Percentiles rank a stretch among this genome's conserved stretches.
These are phyloP conservation scores for Cavia aperea DNA, from an alignment of 2,113 vertebrate species.

Conservation along the genomic window DNA sequence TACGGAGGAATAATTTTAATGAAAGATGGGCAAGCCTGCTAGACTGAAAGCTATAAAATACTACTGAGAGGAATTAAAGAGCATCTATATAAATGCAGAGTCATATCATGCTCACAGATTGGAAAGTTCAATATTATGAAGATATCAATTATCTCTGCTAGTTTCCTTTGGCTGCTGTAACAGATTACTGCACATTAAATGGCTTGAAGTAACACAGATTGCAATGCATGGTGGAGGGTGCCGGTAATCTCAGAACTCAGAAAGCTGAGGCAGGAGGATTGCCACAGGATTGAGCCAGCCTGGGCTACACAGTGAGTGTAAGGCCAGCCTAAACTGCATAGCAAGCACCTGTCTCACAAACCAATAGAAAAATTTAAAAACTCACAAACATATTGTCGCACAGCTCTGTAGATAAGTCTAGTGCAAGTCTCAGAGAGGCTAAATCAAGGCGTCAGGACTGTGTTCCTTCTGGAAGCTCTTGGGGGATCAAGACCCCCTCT, in stretches of 20 bases:
- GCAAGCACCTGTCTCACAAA: not conserved
- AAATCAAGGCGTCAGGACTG: not conserved
- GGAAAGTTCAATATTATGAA: constrained; percentile 4
- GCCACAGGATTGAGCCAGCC: not conserved
- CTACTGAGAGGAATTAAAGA: not conserved
- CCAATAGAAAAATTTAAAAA: not conserved
- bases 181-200: not conserved
- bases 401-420: not conserved
- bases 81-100: not conserved
- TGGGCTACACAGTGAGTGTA: not conserved
- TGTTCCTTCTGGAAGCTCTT: not conserved
- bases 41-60: not conserved
- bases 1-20: not conserved
- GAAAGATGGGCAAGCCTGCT: not conserved
- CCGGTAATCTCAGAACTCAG: not conserved
- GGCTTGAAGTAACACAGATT: not conserved
- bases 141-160: not conserved
- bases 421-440: not conserved
- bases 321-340: not conserved
- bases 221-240: not conserved
- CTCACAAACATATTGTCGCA: not conserved
- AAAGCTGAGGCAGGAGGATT: not conserved
- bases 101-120: not conserved
- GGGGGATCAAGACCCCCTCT: not conserved
- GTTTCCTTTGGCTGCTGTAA: not conserved